Base-by-base conservation (phyloP, 64 coral and sea anemone species). In the Porites australiensis region DNA sequence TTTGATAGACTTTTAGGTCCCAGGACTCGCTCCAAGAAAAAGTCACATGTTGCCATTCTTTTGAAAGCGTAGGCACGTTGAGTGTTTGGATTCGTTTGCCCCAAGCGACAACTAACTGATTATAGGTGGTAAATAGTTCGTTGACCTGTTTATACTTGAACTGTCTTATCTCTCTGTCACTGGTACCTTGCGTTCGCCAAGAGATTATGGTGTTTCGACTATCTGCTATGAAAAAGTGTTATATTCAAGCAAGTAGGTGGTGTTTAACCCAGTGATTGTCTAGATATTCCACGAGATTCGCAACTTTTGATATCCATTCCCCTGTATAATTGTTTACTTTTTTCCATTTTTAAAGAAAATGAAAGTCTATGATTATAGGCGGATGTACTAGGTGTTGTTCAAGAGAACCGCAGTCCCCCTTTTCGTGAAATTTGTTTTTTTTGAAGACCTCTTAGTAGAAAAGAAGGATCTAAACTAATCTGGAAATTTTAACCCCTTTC, bases 1-100 rank as follows among this genome's bases (percentile, higher is more conserved):
- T 55, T 57, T 55, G 75, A 54, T 78, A 78, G 11, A 55, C n/a
- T 50, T 78, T 78, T 57, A 78, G 20, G 50, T 50, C 75, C 75
- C 75, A 78, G 50, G 19, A 46, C 16, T 55, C 57, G 75, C 75
- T 78, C 49, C 75, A 55, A 3, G 75, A 23, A 21, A 78, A 58
- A 19, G 75, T 23, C 51, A 78, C 75, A 3, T 78, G 51, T 51
- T 52, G 73, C 73, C 73, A 76, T 48, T 12, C 16, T 76, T 4
- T 78, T 53, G 75, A 51, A 55, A 78, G 4, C 13, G 16, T 78
- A 19, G 51, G 75, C 8, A 78, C 49, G 50, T 78, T 23, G 8
- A 78, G 75, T 23, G 16, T 78, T 50, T 78, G 18, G 20, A 55
- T n/a, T 58, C 57, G 6, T 55, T 78, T n/a, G 54, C 10, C 51